Base-by-base conservation (phyloP, 2,113 vertebrate species). In the Nycticryphes semicollaris region DNA sequence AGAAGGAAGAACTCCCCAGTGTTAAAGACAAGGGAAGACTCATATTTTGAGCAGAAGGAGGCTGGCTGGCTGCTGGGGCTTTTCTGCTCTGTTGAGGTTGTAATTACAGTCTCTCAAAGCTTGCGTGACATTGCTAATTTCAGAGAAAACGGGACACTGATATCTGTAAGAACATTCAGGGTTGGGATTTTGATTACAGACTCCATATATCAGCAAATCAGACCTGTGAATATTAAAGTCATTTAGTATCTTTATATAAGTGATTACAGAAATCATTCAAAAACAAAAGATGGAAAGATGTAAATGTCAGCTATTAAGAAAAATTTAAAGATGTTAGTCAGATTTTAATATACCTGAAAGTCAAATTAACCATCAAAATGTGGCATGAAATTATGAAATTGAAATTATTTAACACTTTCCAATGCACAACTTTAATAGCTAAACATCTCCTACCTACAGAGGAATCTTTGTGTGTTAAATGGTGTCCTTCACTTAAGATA, bases 41-140 rank as follows among this genome's bases (percentile, higher is more conserved):
- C 47, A 87, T 96, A 10, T 90, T 93, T 22, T 70, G 70, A 95
- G 90, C 70, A 82, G 94, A 86, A 51, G 21, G 64, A 96, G 85
- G 33, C 80, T 89, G 84, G 47, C 94, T 97, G 89, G 57, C 92
- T 97, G 91, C 79, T 73, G 88, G 90, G 97, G 97, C 92, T 98
- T 98, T 98, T 98, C 96, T 98, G 97, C 97, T 98, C 97, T 96
- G 85, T 89, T 97, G 97, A 95, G 75, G 97, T 97, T 98, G 93
- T 96, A 98, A 98, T 98, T 98, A 97, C 93, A 97, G 96, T 41
- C 27, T 97, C 96, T 97, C 97, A 98, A 98, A 98, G 97, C 97
- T 97, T 98, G 97, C 43, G 31, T 97, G 96, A 98, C 97, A 95
- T 97, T 97, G 93, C 90, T 98, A 97, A 98, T 98, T 98, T 97